Conservation (phyloP, 2,113 vertebrate genomes). For the Seriola rivoliana region DNA sequence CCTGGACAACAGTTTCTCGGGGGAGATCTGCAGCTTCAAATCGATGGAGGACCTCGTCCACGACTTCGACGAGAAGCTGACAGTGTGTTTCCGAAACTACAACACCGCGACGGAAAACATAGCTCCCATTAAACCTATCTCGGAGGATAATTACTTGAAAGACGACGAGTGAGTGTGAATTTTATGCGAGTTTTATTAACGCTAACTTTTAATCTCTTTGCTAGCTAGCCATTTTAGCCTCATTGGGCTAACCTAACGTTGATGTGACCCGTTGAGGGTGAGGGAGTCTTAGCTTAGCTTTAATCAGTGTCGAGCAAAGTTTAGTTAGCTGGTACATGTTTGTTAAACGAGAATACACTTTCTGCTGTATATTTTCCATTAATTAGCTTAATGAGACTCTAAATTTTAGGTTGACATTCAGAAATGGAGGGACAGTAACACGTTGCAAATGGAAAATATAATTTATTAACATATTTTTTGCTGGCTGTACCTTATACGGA, state of each 20-base stretch:
- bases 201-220: conserved; percentile 59
- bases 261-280: background rate
- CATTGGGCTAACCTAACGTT: conserved; percentile 22
- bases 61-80: conserved; percentile 91
- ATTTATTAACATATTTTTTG: background rate
- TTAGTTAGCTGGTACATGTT: background rate
- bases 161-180: conserved; percentile 92
- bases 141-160: conserved; percentile 90
- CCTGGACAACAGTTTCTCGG: conserved; percentile 86
- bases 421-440: background rate
- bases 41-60: conserved; percentile 89
- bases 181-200: background rate
- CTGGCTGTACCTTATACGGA: background rate
- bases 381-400: background rate
- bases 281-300: conserved; percentile 26
- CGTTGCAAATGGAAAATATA: background rate
- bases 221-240: conserved; percentile 57
- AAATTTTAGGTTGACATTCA: background rate
- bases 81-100: conserved; percentile 90
- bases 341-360: background rate
- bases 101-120: conserved; percentile 85
- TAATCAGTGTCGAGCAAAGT: conserved; percentile 59
- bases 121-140: conserved; percentile 89
- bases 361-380: background rate
- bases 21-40: conserved; percentile 85